Evolutionary conservation across 2,797 vertebrate species (phyloP), one percentile per base, ranked within the genome.

Genomic region (Pteronotus mesoamericanus): DNA sequence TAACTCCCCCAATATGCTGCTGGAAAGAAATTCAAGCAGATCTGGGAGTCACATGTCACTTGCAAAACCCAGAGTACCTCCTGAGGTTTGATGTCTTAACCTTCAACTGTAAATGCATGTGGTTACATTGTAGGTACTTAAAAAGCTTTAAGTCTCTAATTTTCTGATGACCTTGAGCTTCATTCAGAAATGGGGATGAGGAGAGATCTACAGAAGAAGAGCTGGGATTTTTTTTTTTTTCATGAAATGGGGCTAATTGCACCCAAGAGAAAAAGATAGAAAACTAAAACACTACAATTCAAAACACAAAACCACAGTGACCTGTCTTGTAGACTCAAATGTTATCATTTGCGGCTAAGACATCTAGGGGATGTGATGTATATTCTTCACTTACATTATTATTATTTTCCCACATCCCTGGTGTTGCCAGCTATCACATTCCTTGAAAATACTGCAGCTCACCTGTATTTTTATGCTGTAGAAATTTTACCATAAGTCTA

Each of bases 81-180:
- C 96, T 79, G 68, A 96, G 97, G 83, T 94, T 97, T 97, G 96
- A 95, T 94, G 75, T 97, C 97, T 97, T 98, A 98, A 97, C 95
- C 91, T 96, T 75, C 87, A 78, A 42, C 66, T 93, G 39, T 85
- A 97, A 96, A 97, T 96, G 86, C 69, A 39, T 74, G 44, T 57
- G 69, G 8, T 96, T 98, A 98, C 94, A 95, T 77, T 75, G 80
- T 94, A 97, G 61, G 89, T 95, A 53, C 97, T 96, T 97, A 51
- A 95, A 96, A 98, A 97, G 96, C 96, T 86, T 94, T 91, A 95
- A 97, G 92, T 75, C 95, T 69, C 83, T 96, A 97, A 97, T 98
- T 98, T 96, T 96, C 96, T 69, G 93, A 97, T 96, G 97, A 98
- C 96, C 96, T 98, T 71, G 0, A 97, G 83, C 93, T 97, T 95